Evolutionary conservation across 2,113 vertebrate genomes (phyloP), one percentile per base, ranked within the genome.

Genomic region (Zootoca vivipara): DNA sequence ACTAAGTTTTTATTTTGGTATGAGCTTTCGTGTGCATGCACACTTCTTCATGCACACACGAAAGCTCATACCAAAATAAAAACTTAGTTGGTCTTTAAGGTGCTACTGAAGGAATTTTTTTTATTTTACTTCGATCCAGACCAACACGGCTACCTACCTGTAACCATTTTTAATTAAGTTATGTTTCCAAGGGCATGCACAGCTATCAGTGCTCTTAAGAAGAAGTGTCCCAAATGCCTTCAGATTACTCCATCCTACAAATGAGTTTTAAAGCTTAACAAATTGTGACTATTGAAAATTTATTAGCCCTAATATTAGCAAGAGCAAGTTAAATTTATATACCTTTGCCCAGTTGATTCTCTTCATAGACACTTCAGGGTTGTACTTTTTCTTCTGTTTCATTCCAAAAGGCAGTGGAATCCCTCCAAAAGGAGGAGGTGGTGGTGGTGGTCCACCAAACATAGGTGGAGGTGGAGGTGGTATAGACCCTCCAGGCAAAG

Each of bases 281-380:
- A 22, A 64, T 38, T 35, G 35, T 33, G 26, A 3, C 3, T 3
- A 4, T 4, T 2, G 40, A 38, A 28, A 62, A 72, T 28, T 15
- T 28, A 72, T 30, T 58, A 58, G 13, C n/a, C 35, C 46, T 30
- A 85, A 38, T 64, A 72, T 72, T 8, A 75, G 35, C 52, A 40
- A 7, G 20, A 3, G 42, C 40, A 56, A 30, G 16, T 52, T 1
- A 9, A 15, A 83, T 67, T 20, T 33, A 65, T 64, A 6, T 98
- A 99, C 99, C 99, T 99, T 99, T n/a, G 96, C 97, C 99, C 99
- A 99, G 93, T 99, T 99, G 93, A 99, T 97, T 93, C 98, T 98
- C 96, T 98, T 99, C 98, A 99, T 99, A 4, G 98, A 80, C 0
- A 96, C 94, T 62, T 99, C 98, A 38, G 98, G 98, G n/a, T 97